Conservation (phyloP, 2,113 vertebrate species). For the Pitta sordida region DNA sequence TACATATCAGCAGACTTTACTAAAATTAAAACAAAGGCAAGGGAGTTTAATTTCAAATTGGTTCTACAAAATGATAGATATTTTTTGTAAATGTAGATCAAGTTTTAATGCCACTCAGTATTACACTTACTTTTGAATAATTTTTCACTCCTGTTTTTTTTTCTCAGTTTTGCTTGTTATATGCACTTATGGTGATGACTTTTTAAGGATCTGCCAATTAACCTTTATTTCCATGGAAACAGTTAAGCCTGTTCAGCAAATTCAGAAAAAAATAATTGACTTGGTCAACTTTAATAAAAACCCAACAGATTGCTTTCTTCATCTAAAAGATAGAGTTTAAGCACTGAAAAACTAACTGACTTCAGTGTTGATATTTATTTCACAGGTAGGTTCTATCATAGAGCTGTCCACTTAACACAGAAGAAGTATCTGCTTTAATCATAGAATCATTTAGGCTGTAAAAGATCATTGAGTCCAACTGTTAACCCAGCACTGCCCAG, state of each 20-base stretch:
- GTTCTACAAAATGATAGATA: background rate
- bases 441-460: background rate
- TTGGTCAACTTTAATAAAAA: background rate
- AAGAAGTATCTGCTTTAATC: background rate
- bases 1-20: background rate
- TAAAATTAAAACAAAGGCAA: background rate
- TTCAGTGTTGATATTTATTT: background rate
- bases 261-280: background rate
- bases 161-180: constrained; percentile 17
- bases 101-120: background rate
- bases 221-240: constrained; percentile 12
- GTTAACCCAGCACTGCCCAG: too few relatives aligned
- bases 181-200: background rate
- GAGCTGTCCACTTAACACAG: background rate
- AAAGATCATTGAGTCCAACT: background rate
- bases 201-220: constrained; percentile 31
- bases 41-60: background rate
- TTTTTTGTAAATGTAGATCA: background rate
- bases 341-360: background rate
- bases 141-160: background rate
- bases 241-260: background rate
- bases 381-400: background rate
- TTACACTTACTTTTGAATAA: background rate
- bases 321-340: background rate
- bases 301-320: background rate